Evolutionary conservation across 2,888 invertebrate genomes (phyloP), one percentile per base, ranked within the genome.

Genomic region (Galerucella calmariensis): DNA sequence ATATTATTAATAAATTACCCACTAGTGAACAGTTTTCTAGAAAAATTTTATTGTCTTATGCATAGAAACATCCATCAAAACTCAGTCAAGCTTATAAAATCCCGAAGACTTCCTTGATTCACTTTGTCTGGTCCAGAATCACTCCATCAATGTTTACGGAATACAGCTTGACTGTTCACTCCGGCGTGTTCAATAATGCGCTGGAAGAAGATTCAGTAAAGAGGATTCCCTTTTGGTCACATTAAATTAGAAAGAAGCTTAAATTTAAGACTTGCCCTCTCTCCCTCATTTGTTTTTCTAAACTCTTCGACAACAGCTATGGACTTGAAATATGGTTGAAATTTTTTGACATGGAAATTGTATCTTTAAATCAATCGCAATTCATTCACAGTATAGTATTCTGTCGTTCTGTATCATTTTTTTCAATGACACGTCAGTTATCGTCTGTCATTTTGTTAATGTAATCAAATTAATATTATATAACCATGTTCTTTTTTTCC

Each of bases 191-290:
- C 78, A 78, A 78, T 79, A 80, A 79, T 77, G 75, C 74, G 74
- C 74, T 69, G 73, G 74, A 75, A 77, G 75, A 75, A 77, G 77
- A 79, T 79, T 80, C 77, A 76, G 72, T 59, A 78, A 79, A 80
- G 78, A 77, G 79, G 79, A 79, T 78, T 79, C n/a, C 79, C 77
- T 79, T 74, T 76, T 77, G 80, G 78, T 80, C 79, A 78, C 79
- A 80, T 81, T 81, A 80, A 80, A 81, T 79, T 81, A 81, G 75
- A 78, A 69, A 74, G 70, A 77, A 78, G 79, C 75, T 76, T 81
- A 77, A 79, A 80, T 77, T 79, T 77, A 78, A 77, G 76, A 72
- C 78, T 75, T 67, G 73, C 69, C 69, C 71, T 72, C 69, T 70
- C 71, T 58, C 27, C 63, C 61, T 48, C 48, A 66, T 70, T 51